phyloP scores from a whole-genome alignment of 2,797 vertebrate species.

The Remorina albescens region DNA sequence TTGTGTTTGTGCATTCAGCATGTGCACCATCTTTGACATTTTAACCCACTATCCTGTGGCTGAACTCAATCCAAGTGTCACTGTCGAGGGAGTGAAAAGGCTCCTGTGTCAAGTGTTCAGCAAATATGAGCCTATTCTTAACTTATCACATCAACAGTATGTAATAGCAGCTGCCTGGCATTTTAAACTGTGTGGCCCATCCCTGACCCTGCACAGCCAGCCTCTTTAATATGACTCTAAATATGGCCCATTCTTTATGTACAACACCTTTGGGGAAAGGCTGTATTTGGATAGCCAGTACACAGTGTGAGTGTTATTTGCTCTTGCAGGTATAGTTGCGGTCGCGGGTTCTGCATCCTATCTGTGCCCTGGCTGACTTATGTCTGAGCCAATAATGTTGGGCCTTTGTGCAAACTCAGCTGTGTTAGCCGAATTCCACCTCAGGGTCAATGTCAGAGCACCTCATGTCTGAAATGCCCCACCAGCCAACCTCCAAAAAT shows the following conservation, averaged over 20 bases:
- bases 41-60: constrained; percentile 69
- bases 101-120: constrained; percentile 81
- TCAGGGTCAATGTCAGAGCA: constrained; percentile 80
- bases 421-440: constrained; percentile 80
- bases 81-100: constrained; percentile 72
- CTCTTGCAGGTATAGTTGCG: constrained; percentile 77
- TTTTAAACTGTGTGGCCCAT: constrained; percentile 79
- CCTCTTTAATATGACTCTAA: constrained; percentile 77
- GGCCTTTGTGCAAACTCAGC: constrained; percentile 84
- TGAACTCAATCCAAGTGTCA: constrained; percentile 72
- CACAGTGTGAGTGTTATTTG: constrained; percentile 74
- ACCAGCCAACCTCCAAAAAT: constrained; percentile 57
- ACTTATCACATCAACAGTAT: constrained; percentile 81
- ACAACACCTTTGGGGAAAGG: constrained; percentile 73
- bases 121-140: constrained; percentile 83
- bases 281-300: constrained; percentile 78
- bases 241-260: constrained; percentile 81
- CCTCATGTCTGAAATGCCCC: constrained; percentile 70
- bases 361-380: constrained; percentile 73
- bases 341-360: constrained; percentile 73
- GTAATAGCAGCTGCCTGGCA: constrained; percentile 80
- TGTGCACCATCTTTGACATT: constrained; percentile 53
- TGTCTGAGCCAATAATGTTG: constrained; percentile 79
- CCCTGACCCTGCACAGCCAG: constrained; percentile 74
- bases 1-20: constrained; percentile 7